Conservation (phyloP, 37 sponge, comb jelly and placozoan species). For the Ephydatia muelleri region DNA sequence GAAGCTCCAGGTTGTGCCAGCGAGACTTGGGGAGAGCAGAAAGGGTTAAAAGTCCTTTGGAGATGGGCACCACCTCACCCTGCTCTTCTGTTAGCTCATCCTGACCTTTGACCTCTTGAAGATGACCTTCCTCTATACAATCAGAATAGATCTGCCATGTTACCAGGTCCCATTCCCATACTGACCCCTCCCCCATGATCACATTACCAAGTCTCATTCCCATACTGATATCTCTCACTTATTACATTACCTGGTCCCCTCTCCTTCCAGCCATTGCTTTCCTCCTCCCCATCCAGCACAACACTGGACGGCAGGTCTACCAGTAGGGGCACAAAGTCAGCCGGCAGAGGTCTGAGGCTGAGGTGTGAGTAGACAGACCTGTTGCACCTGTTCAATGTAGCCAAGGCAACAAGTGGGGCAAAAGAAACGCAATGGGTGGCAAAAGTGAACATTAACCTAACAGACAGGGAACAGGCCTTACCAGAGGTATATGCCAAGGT, state of each 20-base stretch:
- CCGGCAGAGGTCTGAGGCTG: conserved; percentile 72
- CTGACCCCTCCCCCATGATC: too few relatives aligned
- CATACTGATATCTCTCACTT: too few relatives aligned
- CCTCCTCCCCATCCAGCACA: conserved; percentile 18
- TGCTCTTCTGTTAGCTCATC: not conserved
- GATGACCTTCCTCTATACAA: not conserved
- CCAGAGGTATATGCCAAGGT: conserved; percentile 93
- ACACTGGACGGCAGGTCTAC: conserved; percentile 39
- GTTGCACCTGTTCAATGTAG: conserved; percentile 65
- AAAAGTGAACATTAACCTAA: not conserved
- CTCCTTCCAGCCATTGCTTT: conserved; percentile 4
- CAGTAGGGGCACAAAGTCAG: conserved; percentile 30
- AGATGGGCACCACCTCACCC: conserved; percentile 19
- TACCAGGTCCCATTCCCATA: too few relatives aligned
- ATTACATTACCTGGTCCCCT: not conserved
- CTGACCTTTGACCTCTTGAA: not conserved
- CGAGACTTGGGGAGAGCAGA: conserved; percentile 82
- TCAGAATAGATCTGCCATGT: too few relatives aligned
- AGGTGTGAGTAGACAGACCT: conserved; percentile 78
- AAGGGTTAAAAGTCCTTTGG: conserved; percentile 71
- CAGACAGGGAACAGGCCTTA: conserved; percentile 24
- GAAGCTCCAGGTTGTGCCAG: conserved; percentile 77
- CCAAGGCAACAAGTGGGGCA: not conserved
- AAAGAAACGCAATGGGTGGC: not conserved
- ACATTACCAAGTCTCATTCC: too few relatives aligned